Evolutionary conservation across 1,140 invertebrate genomes (phyloP).

Genomic region (Drosophila obscura): DNA sequence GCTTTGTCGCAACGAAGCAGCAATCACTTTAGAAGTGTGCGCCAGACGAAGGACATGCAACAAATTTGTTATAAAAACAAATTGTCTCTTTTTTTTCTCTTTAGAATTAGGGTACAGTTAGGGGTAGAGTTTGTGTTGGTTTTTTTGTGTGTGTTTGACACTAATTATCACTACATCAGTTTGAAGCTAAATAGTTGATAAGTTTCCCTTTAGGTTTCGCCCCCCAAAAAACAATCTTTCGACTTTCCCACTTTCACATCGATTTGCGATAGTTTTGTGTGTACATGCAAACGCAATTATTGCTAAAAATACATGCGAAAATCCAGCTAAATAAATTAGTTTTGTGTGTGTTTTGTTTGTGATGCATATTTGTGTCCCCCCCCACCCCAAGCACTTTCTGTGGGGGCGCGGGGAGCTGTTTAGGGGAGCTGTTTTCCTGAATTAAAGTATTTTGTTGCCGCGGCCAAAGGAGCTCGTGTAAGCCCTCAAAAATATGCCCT

Average conservation of each 20-base stretch:
- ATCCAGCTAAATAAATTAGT: slow-evolving; percentile 56
- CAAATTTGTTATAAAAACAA: slow-evolving; percentile 48
- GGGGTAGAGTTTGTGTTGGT: slow-evolving; percentile 13
- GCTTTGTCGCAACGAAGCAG: slow-evolving; percentile 46
- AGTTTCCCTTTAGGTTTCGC: slow-evolving; percentile 19
- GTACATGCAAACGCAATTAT: slow-evolving; percentile 68
- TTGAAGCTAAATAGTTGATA: slow-evolving; percentile 69
- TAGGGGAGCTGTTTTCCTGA: slow-evolving; percentile 17
- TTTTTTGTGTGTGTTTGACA: slow-evolving; percentile 78
- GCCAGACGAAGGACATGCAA: slow-evolving; percentile 49
- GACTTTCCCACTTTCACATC: not conserved
- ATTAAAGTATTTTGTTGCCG: slow-evolving; percentile 23
- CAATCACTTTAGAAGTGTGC: slow-evolving; percentile 65
- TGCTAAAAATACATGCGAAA: slow-evolving; percentile 75
- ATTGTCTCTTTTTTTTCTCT: slow-evolving; percentile 9
- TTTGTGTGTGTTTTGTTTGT: slow-evolving; percentile 24
- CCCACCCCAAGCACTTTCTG: not conserved
- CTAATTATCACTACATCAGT: slow-evolving; percentile 81
- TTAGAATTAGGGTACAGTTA: slow-evolving; percentile 13
- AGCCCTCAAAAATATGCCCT: slow-evolving; percentile 42
- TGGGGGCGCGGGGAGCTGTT: slow-evolving; percentile 12
- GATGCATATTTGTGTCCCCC: slow-evolving; percentile 1
- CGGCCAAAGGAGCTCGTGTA: slow-evolving; percentile 6
- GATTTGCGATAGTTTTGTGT: slow-evolving; percentile 27
- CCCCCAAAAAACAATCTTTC: not conserved